Evolutionary conservation across 2,888 invertebrate genomes (phyloP).

Genomic region (Acrobasis consociella): DNA sequence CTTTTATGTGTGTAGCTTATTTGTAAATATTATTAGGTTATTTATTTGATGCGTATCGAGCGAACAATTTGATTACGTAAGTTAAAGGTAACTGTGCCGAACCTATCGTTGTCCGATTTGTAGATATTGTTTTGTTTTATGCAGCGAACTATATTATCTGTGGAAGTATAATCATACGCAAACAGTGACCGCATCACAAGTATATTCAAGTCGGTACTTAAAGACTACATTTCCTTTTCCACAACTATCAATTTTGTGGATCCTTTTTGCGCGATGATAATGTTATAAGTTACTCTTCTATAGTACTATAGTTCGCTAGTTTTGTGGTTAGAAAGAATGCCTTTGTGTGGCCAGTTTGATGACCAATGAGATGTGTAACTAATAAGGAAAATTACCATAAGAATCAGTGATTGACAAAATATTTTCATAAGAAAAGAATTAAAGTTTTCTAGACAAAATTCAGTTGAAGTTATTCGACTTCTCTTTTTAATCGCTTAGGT

Average conservation of each 20-base stretch:
- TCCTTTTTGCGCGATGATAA: no score
- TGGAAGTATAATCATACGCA: no score
- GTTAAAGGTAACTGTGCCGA: slow-evolving; percentile 37
- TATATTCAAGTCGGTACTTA: no score
- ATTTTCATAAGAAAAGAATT: not conserved
- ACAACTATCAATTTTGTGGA: no score
- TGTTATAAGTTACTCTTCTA: no score
- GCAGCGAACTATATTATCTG: no score
- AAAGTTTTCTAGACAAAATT: not conserved
- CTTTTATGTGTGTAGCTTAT: slow-evolving; percentile 59
- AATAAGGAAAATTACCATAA: not conserved
- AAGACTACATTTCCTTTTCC: no score
- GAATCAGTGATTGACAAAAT: not conserved
- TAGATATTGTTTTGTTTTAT: slow-evolving; percentile 12
- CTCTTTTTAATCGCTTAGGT: not conserved
- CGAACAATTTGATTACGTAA: slow-evolving; percentile 38
- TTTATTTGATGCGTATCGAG: slow-evolving; percentile 40
- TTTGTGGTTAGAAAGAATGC: not conserved
- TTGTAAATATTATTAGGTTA: slow-evolving; percentile 51
- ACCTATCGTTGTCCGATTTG: slow-evolving; percentile 10
- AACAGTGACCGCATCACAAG: no score
- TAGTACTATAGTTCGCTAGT: no score
- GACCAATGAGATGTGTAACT: slow-evolving; percentile 1
- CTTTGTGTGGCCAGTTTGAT: not conserved
- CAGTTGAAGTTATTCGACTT: not conserved